Percentiles rank a stretch among this genome's conserved stretches.
Evolutionary conservation across 2,888 invertebrate species (phyloP).

Genomic region (Drosophila setosimentum): DNA sequence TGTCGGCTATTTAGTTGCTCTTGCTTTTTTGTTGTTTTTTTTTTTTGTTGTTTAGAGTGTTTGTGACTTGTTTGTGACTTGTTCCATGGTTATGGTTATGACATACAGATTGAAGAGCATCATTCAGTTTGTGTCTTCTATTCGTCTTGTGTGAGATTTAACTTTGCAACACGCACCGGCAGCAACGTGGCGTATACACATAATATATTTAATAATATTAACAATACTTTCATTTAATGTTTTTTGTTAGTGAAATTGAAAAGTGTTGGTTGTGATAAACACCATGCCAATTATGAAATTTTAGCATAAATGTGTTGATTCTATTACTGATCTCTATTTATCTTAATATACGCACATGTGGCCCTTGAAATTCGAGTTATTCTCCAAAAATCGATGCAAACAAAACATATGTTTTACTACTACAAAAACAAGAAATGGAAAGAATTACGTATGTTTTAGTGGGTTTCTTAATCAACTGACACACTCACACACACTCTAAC

Average conservation of each 20-base stretch:
- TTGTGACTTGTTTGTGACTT: conserved; percentile 1
- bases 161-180: conserved; percentile 18
- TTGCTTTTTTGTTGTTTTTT: neutral
- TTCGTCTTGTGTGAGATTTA: too few relatives aligned
- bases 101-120: conserved; percentile 3
- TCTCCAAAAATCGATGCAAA: neutral
- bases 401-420: neutral
- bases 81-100: neutral
- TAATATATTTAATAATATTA: neutral
- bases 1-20: conserved; percentile 16
- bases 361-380: neutral
- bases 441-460: conserved; percentile 13
- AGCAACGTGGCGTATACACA: neutral
- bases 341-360: neutral
- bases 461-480: conserved; percentile 5
- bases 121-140: neutral
- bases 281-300: neutral
- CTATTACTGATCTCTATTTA: neutral
- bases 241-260: neutral
- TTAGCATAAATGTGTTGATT: neutral
- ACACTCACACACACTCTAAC: neutral
- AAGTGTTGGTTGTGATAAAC: conserved; percentile 2
- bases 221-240: neutral
- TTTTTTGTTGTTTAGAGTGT: neutral
- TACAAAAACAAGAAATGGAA: neutral